These are phyloP conservation scores for Pinna nobilis DNA, from an alignment of 1,140 invertebrate species.

Conservation along the genomic window DNA sequence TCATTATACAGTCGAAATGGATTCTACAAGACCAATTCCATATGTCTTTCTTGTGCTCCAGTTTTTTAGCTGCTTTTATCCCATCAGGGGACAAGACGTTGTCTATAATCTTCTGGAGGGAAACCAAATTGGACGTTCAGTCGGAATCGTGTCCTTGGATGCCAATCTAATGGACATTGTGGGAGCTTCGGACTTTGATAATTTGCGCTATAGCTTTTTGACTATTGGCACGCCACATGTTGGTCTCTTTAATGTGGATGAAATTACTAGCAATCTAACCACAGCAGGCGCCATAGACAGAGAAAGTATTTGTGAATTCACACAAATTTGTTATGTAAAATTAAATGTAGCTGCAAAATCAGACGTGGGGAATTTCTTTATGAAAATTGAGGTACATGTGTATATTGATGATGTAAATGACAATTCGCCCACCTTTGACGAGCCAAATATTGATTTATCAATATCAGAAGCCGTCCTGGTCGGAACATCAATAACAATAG, in stretches of 20 bases:
- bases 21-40: neutral
- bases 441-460: constrained; percentile 42
- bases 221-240: constrained; percentile 73
- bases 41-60: constrained; percentile 9
- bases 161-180: constrained; percentile 46
- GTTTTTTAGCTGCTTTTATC: constrained; percentile 1
- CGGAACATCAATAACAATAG: constrained; percentile 53
- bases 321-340: constrained; percentile 45
- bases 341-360: constrained; percentile 60
- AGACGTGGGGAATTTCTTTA: constrained; percentile 53
- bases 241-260: constrained; percentile 63
- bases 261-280: constrained; percentile 50
- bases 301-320: constrained; percentile 63
- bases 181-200: constrained; percentile 40
- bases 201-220: constrained; percentile 57
- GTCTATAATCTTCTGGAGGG: constrained; percentile 30
- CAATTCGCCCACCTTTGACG: constrained; percentile 62
- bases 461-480: constrained; percentile 63
- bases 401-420: constrained; percentile 66
- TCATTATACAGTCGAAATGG: constrained; percentile 16
- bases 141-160: constrained; percentile 51
- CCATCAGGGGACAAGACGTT: constrained; percentile 29
- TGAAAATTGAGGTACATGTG: constrained; percentile 52
- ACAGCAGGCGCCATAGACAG: constrained; percentile 55
- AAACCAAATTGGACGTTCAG: constrained; percentile 3